Base-by-base conservation (phyloP, 2,113 vertebrate genomes). In the Chunga burmeisteri region DNA sequence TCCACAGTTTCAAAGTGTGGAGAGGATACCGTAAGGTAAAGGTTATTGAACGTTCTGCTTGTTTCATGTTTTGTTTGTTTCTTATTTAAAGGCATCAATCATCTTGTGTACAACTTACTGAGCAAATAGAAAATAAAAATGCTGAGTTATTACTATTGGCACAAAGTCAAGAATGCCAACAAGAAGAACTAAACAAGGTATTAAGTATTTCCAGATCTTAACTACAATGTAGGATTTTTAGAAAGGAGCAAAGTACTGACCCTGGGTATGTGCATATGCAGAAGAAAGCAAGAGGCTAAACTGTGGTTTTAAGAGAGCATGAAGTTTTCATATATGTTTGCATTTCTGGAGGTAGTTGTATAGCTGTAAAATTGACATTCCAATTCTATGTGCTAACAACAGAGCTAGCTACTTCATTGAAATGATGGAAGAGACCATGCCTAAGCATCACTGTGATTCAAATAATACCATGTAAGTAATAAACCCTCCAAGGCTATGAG, bases 101-200 rank as follows among this genome's bases (percentile, higher is more conserved):
- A 62, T 91, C 93, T 90, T 55, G 8, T 90, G 93, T 86, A 63
- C 95, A 94, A 42, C 79, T 93, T 93, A 58, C 88, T 85, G 96
- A 98, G 80, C 95, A 97, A 87, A 32, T 78, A 65, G 96, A 97
- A 96, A 94, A 94, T 70, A 97, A 98, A 95, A 96, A 42, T n/a
- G 36, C 92, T 88, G 96, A 95, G 16, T 75, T 97, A 49, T 56
- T 97, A 66, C 46, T 87, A 10, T 62, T 90, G 68, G 38, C 55
- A 91, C 79, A 94, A 71, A 91, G 94, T 63, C 95, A 85, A 84
- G 62, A 93, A 81, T 40, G 42, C 87, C 97, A 97, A 65, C 85
- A 5, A 75, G 96, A 97, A 90, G 94, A 97, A 52, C 72, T 95
- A 74, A 96, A 86, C 9, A 97, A 98, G 98, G 98, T 98, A 98